Evolutionary conservation across 2,797 vertebrate species (phyloP).

Genomic region (Falco novaeseelandiae): DNA sequence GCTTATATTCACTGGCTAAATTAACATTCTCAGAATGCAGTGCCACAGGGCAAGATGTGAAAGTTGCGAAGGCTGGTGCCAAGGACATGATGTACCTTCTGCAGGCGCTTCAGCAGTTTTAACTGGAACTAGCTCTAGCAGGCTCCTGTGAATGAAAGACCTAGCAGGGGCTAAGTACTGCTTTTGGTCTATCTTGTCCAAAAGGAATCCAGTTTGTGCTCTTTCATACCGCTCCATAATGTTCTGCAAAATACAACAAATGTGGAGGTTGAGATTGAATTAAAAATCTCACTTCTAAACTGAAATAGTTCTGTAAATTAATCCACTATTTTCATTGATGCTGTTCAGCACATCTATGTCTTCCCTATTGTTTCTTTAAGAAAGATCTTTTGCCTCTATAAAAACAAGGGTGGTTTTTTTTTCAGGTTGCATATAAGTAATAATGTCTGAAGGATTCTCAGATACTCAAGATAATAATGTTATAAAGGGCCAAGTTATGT

Average conservation of each 20-base stretch:
- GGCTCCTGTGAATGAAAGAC: background rate
- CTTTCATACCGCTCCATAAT: background rate
- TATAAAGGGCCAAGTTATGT: background rate
- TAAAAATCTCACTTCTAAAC: background rate
- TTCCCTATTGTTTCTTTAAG: background rate
- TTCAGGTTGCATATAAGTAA: background rate
- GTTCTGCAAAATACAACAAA: background rate
- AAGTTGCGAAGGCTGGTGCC: fast-evolving
- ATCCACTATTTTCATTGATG: background rate
- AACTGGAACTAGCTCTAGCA: background rate
- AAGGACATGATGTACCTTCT: background rate
- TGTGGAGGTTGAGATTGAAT: background rate
- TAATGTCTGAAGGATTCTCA: background rate
- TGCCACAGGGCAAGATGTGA: background rate
- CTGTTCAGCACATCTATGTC: background rate
- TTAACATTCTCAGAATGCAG: no score
- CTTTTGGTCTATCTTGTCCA: background rate
- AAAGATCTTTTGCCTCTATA: background rate
- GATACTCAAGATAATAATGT: background rate
- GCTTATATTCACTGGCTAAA: background rate
- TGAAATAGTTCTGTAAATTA: background rate
- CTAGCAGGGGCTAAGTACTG: background rate
- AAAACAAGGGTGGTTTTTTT: fast-evolving
- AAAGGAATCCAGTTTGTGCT: background rate
- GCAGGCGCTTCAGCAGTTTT: background rate